phyloP scores from a whole-genome alignment of 1,140 invertebrate species.

The Proctacanthus coquilletti region DNA sequence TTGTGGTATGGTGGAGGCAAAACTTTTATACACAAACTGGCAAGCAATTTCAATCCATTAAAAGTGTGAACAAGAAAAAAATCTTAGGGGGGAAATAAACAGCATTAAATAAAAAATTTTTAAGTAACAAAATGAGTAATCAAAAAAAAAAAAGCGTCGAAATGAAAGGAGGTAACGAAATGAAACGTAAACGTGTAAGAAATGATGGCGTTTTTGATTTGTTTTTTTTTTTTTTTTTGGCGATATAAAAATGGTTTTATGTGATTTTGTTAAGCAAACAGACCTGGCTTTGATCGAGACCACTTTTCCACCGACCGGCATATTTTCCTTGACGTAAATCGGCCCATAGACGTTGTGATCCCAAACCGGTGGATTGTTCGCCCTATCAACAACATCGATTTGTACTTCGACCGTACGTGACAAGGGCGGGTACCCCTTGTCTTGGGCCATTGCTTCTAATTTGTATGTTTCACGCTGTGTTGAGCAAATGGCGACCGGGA shows the following conservation, averaged over 20 bases:
- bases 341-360: constrained; percentile 89
- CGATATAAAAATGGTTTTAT: constrained; percentile 7
- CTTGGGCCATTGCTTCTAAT: constrained; percentile 91
- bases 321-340: constrained; percentile 93
- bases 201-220: background rate
- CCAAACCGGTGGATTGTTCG: constrained; percentile 94
- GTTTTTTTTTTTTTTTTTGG: constrained; percentile 2
- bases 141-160: too few relatives aligned
- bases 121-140: too few relatives aligned
- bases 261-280: constrained; percentile 34
- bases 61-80: too few relatives aligned
- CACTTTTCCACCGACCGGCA: constrained; percentile 89
- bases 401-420: constrained; percentile 89
- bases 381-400: constrained; percentile 93
- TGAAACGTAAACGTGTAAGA: constrained; percentile 2
- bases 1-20: too few relatives aligned
- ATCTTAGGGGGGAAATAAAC: too few relatives aligned
- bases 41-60: too few relatives aligned
- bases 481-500: constrained; percentile 3
- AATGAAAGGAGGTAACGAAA: too few relatives aligned
- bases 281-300: constrained; percentile 95
- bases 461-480: constrained; percentile 89
- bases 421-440: constrained; percentile 85
- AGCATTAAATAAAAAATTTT: too few relatives aligned
- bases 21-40: too few relatives aligned